These are phyloP conservation scores for Epiblema foenella DNA, from an alignment of 2,888 invertebrate genomes.

Conservation along the genomic window DNA sequence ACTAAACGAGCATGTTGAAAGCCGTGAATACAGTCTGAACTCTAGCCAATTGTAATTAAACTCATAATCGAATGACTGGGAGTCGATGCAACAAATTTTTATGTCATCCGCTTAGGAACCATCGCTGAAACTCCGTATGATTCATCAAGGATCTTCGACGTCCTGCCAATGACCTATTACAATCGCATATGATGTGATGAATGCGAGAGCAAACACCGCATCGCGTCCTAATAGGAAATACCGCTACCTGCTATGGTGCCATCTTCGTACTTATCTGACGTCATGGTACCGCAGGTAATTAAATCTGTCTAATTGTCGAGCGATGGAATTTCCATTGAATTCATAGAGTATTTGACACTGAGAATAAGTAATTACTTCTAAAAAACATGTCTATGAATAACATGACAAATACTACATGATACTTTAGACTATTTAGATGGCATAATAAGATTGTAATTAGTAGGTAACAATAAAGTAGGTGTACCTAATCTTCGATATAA, in stretches of 20 bases:
- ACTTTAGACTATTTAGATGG: neutral
- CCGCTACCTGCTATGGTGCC: constrained; percentile 20
- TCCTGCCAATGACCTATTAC: constrained; percentile 81
- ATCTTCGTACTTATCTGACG: constrained; percentile 3
- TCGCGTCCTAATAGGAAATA: constrained; percentile 33
- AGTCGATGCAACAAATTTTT: neutral
- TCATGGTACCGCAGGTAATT: constrained; percentile 11
- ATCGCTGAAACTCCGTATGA: constrained; percentile 50
- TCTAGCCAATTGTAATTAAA: constrained; percentile 3
- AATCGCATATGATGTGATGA: constrained; percentile 50
- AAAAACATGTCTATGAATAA: neutral
- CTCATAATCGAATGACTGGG: neutral
- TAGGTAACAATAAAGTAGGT: no score
- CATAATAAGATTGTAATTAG: no score
- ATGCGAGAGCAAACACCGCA: constrained; percentile 39
- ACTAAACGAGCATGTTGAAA: constrained; percentile 36
- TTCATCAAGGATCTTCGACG: constrained; percentile 62
- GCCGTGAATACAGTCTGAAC: neutral
- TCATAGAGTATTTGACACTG: neutral
- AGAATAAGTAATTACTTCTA: neutral
- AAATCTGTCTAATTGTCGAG: constrained; percentile 9
- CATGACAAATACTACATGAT: no score
- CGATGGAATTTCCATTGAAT: constrained; percentile 15
- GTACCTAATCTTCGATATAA: no score
- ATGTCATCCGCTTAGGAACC: constrained; percentile 19